These are phyloP conservation scores for Rhombomys opimus DNA, from an alignment of 2,113 vertebrate genomes.

Conservation along the genomic window DNA sequence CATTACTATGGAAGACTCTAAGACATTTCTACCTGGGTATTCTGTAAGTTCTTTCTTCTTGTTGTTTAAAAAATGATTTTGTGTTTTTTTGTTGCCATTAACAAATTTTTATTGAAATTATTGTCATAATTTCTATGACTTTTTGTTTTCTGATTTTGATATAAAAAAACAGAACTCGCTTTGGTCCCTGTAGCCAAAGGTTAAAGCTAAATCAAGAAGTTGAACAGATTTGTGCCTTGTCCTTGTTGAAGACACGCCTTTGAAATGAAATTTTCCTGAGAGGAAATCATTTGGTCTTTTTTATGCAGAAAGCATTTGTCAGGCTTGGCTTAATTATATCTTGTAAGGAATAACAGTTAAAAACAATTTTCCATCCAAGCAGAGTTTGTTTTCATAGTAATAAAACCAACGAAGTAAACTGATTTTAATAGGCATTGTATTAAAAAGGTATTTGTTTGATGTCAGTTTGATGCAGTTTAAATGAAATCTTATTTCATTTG, in stretches of 20 bases:
- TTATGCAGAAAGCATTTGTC: neutral
- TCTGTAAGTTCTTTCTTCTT: neutral
- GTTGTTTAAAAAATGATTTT: neutral
- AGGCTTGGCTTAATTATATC: constrained; percentile 28
- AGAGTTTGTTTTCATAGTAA: constrained; percentile 51
- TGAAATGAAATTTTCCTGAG: constrained; percentile 48
- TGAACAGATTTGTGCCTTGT: constrained; percentile 26
- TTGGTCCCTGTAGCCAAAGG: neutral
- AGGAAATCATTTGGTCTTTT: constrained; percentile 22
- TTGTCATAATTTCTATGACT: constrained; percentile 1
- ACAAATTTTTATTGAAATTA: constrained; percentile 27
- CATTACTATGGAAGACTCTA: neutral
- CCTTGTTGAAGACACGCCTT: neutral
- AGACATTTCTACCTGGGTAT: neutral
- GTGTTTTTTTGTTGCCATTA: neutral
- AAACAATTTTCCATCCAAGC: constrained; percentile 20
- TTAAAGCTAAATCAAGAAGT: neutral
- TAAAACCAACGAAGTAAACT: constrained; percentile 25
- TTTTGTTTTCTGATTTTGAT: neutral
- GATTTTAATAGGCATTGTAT: constrained; percentile 10
- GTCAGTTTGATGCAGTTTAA: neutral
- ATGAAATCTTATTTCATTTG: constrained; percentile 46
- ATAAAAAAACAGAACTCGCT: neutral
- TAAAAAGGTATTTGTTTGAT: neutral
- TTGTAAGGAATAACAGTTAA: constrained; percentile 15